Evolutionary conservation across 2,797 vertebrate genomes (phyloP).

Genomic region (Columba guinea): DNA sequence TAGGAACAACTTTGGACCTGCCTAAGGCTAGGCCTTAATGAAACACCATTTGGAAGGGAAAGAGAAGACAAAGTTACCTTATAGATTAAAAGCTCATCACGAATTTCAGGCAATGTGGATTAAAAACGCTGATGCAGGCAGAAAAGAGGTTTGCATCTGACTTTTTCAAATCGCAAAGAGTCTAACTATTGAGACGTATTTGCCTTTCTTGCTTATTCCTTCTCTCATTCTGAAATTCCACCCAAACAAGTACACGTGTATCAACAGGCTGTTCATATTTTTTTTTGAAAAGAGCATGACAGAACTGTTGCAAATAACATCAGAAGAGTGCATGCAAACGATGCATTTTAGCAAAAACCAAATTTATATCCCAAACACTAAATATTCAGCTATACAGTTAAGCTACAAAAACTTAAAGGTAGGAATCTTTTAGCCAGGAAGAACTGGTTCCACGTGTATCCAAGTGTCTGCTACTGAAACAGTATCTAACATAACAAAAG

Average conservation of each 20-base stretch:
- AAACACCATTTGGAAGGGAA: background rate
- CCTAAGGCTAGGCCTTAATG: background rate
- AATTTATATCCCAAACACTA: background rate
- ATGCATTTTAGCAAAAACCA: background rate
- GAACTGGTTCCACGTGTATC: background rate
- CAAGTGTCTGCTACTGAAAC: background rate
- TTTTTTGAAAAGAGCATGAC: background rate
- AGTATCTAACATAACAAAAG: background rate
- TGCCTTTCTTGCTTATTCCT: background rate
- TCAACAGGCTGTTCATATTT: background rate
- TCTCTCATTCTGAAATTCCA: background rate
- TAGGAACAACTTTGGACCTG: background rate
- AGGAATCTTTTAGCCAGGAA: background rate
- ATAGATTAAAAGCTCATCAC: background rate
- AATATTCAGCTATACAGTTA: background rate
- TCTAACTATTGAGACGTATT: background rate
- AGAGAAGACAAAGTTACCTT: background rate
- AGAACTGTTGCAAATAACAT: background rate
- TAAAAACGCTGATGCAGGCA: background rate
- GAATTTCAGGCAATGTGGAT: background rate
- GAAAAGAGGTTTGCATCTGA: background rate
- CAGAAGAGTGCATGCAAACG: background rate
- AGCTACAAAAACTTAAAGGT: background rate
- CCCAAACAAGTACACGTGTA: accelerated
- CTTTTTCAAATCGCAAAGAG: background rate